Conservation (phyloP, 2,888 invertebrate genomes). For the Dasypogon diadema region DNA sequence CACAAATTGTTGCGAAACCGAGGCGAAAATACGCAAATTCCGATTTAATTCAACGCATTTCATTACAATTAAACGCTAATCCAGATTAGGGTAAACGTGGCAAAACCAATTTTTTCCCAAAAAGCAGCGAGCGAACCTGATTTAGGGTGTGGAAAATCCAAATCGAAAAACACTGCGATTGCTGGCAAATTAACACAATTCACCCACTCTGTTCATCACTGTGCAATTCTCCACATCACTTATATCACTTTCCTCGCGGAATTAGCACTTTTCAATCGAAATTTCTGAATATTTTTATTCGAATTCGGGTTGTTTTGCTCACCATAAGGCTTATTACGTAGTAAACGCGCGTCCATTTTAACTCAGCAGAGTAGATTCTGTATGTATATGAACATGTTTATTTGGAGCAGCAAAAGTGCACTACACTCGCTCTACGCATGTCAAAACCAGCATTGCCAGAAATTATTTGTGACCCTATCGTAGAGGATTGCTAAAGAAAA, state of each 20-base stretch:
- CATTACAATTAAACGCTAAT: conserved; percentile 10
- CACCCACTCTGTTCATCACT: neutral
- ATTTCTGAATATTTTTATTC: conserved; percentile 19
- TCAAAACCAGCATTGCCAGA: neutral
- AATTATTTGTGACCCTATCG: too few species aligned
- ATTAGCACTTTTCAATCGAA: conserved; percentile 9
- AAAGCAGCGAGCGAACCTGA: conserved; percentile 33
- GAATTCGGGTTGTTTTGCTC: conserved; percentile 43
- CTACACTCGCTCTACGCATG: neutral
- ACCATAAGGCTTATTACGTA: conserved; percentile 46
- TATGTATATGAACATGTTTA: neutral
- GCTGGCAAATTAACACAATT: neutral
- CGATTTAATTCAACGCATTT: conserved; percentile 14
- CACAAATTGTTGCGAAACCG: neutral
- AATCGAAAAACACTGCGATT: conserved; percentile 1
- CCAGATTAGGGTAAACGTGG: conserved; percentile 36
- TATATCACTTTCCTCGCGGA: neutral
- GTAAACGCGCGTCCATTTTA: conserved; percentile 50
- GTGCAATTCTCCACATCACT: neutral
- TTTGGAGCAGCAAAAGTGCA: conserved; percentile 2
- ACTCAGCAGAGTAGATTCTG: conserved; percentile 9
- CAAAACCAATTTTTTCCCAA: conserved; percentile 42
- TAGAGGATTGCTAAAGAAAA: too few species aligned
- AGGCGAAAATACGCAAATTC: neutral
- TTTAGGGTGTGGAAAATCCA: conserved; percentile 51